Evolutionary conservation across 2,113 vertebrate genomes (phyloP).

Genomic region (mouse (Mus musculus)): GRCm39 chr5:146537501-146538000

Average conservation of each 20-base stretch:
- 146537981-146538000: background rate
- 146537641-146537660: background rate
- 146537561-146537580: background rate
- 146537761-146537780: background rate
- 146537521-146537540: background rate
- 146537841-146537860: background rate
- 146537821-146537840: background rate
- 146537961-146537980: background rate
- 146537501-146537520: background rate
- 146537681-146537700: constrained; percentile 42
- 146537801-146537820: background rate
- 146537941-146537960: background rate
- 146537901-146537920: background rate
- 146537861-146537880: background rate
- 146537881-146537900: background rate
- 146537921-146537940: background rate
- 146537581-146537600: background rate
- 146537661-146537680: background rate
- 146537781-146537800: background rate
- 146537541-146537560: background rate
- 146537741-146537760: constrained; percentile 7
- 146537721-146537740: constrained; percentile 37
- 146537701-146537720: constrained; percentile 40
- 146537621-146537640: background rate
- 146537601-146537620: background rate